Base-by-base conservation (phyloP, 2,797 vertebrate genomes). In the Streptopelia turtur region DNA sequence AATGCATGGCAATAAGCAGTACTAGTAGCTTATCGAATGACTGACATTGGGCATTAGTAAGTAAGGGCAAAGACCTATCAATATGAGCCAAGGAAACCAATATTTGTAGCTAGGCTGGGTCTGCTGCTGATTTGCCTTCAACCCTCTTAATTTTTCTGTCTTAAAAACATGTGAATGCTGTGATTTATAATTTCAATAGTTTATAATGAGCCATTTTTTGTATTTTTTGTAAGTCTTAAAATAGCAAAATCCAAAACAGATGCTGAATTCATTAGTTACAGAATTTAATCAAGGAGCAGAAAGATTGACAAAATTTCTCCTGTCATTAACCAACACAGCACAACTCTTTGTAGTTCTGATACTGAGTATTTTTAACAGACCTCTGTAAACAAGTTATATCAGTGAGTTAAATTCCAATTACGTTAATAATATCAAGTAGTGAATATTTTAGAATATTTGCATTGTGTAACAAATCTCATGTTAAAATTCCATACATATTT, bases 271-370 rank as follows among this genome's bases (percentile, higher is more conserved):
- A 18, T 78, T 64, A 56, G 21, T 22, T 55, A 71, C 7, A 33
- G 76, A 61, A 60, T 82, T 78, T 52, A 64, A 78, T 69, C 75
- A 60, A 57, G 56, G 60, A 77, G 56, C 50, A 81, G 56, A 77
- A 71, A 64, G 20, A 81, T 1, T 28, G 41, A 68, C 27, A 83
- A 63, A 61, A 76, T 14, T 37, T 41, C 47, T 66, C 65, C 50
- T 3, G 1, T 30, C 56, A 15, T 76, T 71, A 57, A 28, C 52
- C 43, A 68, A 21, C 18, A 31, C 21, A 39, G 77, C n/a, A 17
- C 72, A 91, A 23, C 6, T 22, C 49, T 56, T 21, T 23, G 35
- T 33, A 43, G 72, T 61, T 76, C 50, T 45, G 55, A 39, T 10
- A 25, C 52, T 64, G 39, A 50, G 41, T 22, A 4, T 55, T 76